Conservation (phyloP, 2,888 invertebrate species). For the Poecilus cupreus region DNA sequence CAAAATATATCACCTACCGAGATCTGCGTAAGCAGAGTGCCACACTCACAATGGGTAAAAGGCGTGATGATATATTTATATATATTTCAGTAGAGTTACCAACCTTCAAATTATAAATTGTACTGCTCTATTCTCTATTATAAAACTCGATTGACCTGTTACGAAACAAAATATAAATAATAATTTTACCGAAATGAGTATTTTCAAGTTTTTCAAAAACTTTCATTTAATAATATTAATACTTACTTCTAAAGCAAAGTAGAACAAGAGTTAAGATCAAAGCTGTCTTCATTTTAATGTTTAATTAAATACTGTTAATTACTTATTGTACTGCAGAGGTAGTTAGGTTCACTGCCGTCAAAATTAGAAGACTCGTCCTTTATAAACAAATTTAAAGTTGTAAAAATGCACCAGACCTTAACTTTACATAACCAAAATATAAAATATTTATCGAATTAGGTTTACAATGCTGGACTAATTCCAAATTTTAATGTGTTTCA, state of each 20-base stretch:
- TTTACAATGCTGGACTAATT: slow-evolving; percentile 11
- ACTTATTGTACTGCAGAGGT: background rate
- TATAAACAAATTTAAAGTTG: background rate
- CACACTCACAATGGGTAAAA: too few species aligned
- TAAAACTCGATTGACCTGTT: too few species aligned
- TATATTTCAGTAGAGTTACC: too few species aligned
- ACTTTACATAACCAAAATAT: slow-evolving; percentile 14
- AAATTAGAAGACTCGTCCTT: background rate
- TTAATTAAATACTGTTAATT: background rate
- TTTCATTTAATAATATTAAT: too few species aligned
- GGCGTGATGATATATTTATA: too few species aligned
- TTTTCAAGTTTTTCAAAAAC: too few species aligned
- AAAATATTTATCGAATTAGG: slow-evolving; percentile 7
- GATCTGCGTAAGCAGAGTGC: too few species aligned
- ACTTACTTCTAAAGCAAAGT: slow-evolving; percentile 19
- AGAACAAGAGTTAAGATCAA: background rate
- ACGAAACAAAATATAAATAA: too few species aligned
- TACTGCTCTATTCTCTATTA: too few species aligned
- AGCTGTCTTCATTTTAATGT: background rate
- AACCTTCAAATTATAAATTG: too few species aligned
- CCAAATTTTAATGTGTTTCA: background rate
- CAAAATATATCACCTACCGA: too few species aligned
- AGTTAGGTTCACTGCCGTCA: background rate
- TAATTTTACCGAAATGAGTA: too few species aligned
- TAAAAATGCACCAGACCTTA: background rate